phyloP scores from a whole-genome alignment of 2,113 vertebrate species.

The Megaleporinus macrocephalus region DNA sequence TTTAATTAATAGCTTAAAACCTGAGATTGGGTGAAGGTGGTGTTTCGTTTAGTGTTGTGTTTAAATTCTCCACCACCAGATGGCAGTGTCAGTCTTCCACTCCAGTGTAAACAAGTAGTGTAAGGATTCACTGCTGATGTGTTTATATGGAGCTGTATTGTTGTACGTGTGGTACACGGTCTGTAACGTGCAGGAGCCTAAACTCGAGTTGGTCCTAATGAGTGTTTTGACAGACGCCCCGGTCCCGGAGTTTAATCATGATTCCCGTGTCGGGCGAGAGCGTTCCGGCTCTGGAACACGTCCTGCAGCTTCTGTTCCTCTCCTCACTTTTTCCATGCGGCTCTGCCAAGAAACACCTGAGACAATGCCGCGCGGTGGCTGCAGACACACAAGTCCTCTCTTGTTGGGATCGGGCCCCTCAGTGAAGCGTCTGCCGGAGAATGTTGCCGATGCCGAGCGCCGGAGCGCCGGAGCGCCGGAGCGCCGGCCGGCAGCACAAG shows the following conservation, averaged over 20 bases:
- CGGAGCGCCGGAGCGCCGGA: background rate
- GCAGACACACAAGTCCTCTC: slow-evolving; percentile 63
- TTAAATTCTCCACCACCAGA: too few species aligned
- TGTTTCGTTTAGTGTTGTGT: too few species aligned
- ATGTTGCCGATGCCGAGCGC: slow-evolving; percentile 27
- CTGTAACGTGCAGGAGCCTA: background rate
- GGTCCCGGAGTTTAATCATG: background rate
- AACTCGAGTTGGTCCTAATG: background rate
- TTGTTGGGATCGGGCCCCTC: slow-evolving; percentile 54
- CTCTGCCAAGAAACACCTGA: slow-evolving; percentile 68
- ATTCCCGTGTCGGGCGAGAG: background rate
- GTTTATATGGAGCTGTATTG: too few species aligned
- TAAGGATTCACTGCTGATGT: too few species aligned
- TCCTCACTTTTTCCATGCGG: slow-evolving; percentile 64
- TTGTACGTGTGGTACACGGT: too few species aligned
- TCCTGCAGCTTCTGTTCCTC: slow-evolving; percentile 28
- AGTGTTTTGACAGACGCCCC: background rate
- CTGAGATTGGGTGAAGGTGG: too few species aligned
- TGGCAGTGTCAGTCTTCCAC: too few species aligned
- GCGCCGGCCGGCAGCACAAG: slow-evolving; percentile 8
- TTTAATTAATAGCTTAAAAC: too few species aligned
- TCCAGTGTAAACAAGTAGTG: too few species aligned
- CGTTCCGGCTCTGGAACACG: background rate
- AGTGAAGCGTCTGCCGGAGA: slow-evolving; percentile 30
- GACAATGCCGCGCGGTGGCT: slow-evolving; percentile 56